phyloP scores from a whole-genome alignment of 2,113 vertebrate species.

The Phalacrocorax carbo region DNA sequence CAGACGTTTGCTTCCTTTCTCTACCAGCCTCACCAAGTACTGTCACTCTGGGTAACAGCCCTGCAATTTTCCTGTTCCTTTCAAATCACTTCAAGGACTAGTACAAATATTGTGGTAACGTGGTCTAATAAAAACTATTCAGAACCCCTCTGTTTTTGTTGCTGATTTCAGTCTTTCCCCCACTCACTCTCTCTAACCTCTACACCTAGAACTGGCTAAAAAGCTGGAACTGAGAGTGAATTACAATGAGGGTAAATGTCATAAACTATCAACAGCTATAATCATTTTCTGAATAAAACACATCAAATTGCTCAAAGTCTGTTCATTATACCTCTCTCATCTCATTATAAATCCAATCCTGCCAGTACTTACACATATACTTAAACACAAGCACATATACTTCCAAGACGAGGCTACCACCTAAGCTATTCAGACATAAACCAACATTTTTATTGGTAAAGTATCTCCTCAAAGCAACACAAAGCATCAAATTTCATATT shows the following conservation, averaged over 20 bases:
- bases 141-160: not conserved
- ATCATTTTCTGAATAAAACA: not conserved
- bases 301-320: not conserved
- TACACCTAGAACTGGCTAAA: not conserved
- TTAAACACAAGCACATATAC: too few relatives aligned
- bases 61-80: not conserved
- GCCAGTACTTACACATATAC: not conserved
- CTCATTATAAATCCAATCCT: not conserved
- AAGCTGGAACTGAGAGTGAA: not conserved
- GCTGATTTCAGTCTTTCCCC: not conserved
- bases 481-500: not conserved
- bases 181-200: not conserved
- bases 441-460: not conserved
- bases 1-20: not conserved
- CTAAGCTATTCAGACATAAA: accelerated
- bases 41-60: not conserved
- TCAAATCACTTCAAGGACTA: not conserved
- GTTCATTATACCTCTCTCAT: not conserved
- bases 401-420: not conserved
- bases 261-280: not conserved
- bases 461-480: not conserved
- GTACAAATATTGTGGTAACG: not conserved
- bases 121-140: not conserved
- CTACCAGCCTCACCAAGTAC: not conserved
- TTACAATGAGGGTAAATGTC: not conserved